Percentiles rank a stretch among this genome's conserved stretches.
phyloP scores from a whole-genome alignment of 2,113 vertebrate species.

The Panthera tigris region DNA sequence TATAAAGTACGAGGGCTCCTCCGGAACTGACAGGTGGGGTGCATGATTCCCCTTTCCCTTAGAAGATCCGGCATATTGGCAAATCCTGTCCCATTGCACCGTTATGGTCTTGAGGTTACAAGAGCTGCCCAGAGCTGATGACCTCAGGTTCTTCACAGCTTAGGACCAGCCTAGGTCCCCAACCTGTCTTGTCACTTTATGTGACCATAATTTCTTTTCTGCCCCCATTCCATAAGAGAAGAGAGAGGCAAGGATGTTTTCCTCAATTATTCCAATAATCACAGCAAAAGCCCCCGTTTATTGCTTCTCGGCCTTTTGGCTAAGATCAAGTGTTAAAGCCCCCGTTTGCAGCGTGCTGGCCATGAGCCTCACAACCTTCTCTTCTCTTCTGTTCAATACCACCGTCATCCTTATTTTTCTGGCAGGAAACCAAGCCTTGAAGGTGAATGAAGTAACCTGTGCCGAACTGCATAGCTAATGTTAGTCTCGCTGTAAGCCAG shows the following conservation, averaged over 20 bases:
- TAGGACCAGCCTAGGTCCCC: fast-evolving
- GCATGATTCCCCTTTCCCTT: not conserved
- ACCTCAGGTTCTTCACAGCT: not conserved
- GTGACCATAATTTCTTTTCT: not conserved
- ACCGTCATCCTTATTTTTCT: not conserved
- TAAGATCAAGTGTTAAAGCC: not conserved
- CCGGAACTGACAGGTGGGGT: not conserved
- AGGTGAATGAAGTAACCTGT: not conserved
- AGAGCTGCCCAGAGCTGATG: not conserved
- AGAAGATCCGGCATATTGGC: not conserved
- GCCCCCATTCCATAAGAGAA: not conserved
- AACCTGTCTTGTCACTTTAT: not conserved
- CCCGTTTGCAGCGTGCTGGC: not conserved
- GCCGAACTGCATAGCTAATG: not conserved
- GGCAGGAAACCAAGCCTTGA: not conserved
- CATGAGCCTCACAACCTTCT: not conserved
- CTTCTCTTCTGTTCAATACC: not conserved
- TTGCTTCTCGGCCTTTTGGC: no score
- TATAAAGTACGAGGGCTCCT: not conserved
- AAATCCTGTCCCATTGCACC: not conserved
- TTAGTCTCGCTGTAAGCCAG: not conserved
- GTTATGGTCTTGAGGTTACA: not conserved
- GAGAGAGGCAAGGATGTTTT: not conserved
- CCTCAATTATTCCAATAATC: not conserved
- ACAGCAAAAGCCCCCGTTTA: not conserved